These are phyloP conservation scores for Drosophila bifasciata DNA, from an alignment of 1,140 invertebrate species.

Conservation along the genomic window DNA sequence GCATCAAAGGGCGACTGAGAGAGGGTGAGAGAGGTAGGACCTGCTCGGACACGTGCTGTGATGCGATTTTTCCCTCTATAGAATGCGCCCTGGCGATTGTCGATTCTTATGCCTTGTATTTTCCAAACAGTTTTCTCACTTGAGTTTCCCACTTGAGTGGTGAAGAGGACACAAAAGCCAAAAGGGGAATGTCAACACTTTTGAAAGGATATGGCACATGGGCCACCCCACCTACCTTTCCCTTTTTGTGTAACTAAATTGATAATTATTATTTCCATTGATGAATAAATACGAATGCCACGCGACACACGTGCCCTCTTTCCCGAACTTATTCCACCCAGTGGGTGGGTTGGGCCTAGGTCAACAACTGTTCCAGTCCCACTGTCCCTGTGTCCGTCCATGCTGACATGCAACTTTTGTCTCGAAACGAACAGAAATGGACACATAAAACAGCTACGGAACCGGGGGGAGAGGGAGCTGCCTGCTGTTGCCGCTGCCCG, in stretches of 20 bases:
- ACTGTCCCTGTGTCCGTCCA: constrained; percentile 34
- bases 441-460: constrained; percentile 10
- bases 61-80: constrained; percentile 45
- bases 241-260: constrained; percentile 9
- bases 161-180: constrained; percentile 3
- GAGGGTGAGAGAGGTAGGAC: too few relatives aligned
- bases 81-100: constrained; percentile 17
- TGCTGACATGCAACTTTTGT: constrained; percentile 67
- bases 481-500: constrained; percentile 46
- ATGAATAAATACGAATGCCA: constrained; percentile 36
- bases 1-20: constrained; percentile 25
- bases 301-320: constrained; percentile 43
- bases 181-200: background rate
- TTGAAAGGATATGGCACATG: background rate
- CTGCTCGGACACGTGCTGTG: constrained; percentile 56
- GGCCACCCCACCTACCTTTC: too few relatives aligned
- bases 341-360: background rate
- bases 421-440: constrained; percentile 26
- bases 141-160: constrained; percentile 42
- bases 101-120: constrained; percentile 22
- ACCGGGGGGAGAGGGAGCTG: too few relatives aligned
- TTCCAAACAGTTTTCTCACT: background rate
- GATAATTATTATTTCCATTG: constrained; percentile 56
- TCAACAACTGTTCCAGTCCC: constrained; percentile 36
- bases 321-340: background rate